Evolutionary conservation across 2,797 vertebrate genomes (phyloP).

Genomic region (Leptatherina wallacei): DNA sequence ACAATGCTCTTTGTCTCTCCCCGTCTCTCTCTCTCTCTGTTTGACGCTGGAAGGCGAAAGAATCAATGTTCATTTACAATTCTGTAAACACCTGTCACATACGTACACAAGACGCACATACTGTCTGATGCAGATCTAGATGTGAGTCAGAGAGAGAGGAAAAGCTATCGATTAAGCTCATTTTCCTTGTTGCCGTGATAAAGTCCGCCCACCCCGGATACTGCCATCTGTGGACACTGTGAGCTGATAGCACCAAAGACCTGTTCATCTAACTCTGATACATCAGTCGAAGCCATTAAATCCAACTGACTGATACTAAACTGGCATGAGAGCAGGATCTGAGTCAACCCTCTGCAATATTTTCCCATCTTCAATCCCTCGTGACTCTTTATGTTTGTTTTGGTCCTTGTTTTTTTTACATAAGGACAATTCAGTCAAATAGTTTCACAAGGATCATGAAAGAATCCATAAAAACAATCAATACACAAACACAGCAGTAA

Average conservation of each 20-base stretch:
- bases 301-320: constrained; percentile 30
- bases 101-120: constrained; percentile 29
- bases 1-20: constrained; percentile 8
- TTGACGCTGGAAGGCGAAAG: constrained; percentile 48
- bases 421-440: constrained; percentile 22
- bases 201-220: constrained; percentile 47
- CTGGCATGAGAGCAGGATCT: constrained; percentile 30
- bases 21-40: not conserved
- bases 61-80: constrained; percentile 72
- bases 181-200: constrained; percentile 45
- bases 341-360: constrained; percentile 31
- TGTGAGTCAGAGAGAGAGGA: constrained; percentile 41
- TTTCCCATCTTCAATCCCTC: constrained; percentile 4
- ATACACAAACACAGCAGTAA: constrained; percentile 22
- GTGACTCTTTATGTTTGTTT: constrained; percentile 12
- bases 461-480: constrained; percentile 29
- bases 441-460: constrained; percentile 2
- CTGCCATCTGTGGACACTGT: constrained; percentile 31
- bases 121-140: constrained; percentile 41
- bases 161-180: constrained; percentile 35
- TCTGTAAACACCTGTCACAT: constrained; percentile 56
- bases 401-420: constrained; percentile 30
- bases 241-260: constrained; percentile 35
- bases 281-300: constrained; percentile 29
- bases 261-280: constrained; percentile 41